Conservation (phyloP, 2,113 vertebrate species). For the Zosterops japonicus region DNA sequence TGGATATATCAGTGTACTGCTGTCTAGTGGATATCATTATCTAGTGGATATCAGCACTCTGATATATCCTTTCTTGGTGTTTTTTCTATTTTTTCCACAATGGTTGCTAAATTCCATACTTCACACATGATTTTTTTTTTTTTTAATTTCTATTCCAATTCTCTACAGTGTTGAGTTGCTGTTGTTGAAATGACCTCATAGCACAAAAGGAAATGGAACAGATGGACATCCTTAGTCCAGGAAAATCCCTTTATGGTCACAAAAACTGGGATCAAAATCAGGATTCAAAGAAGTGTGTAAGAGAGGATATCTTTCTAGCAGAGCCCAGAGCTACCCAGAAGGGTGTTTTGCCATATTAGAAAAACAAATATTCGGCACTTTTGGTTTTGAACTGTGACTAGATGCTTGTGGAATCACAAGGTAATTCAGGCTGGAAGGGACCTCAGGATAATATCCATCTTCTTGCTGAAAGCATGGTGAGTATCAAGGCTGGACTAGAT, state of each 20-base stretch:
- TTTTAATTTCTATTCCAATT: neutral
- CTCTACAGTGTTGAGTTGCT: neutral
- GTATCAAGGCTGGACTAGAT: neutral
- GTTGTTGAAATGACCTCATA: neutral
- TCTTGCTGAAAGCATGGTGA: neutral
- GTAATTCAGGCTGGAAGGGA: neutral
- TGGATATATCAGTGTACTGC: no score
- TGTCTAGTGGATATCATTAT: neutral
- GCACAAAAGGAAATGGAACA: neutral
- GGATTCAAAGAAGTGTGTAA: neutral
- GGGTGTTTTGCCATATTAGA: neutral
- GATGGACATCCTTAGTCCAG: neutral
- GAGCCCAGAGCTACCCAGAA: neutral
- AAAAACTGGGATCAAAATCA: neutral
- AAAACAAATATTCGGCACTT: neutral
- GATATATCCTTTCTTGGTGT: neutral
- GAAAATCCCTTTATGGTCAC: neutral
- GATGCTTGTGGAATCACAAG: neutral
- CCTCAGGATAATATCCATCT: neutral
- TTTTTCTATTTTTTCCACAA: neutral
- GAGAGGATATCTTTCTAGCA: neutral
- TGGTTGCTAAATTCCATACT: neutral
- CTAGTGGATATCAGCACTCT: neutral
- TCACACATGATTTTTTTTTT: neutral
- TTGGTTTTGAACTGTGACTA: neutral